Evolutionary conservation across 2,888 invertebrate genomes (phyloP), one percentile per base, ranked within the genome.

Genomic region (Drosophila mimetica): DNA sequence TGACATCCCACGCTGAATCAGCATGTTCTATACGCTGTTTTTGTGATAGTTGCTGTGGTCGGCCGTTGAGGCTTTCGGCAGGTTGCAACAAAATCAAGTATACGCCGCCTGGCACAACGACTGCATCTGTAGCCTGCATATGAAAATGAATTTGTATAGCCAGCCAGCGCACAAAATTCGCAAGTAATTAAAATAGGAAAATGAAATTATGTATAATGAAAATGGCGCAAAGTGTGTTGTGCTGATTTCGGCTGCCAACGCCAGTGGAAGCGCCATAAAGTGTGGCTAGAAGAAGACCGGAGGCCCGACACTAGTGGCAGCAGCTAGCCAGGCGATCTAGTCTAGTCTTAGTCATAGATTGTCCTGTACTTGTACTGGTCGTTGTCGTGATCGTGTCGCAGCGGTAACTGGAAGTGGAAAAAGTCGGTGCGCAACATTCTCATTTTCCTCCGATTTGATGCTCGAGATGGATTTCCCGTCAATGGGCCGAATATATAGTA

Each of bases 161-260:
- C 37, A 46, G 25, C 63, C 77, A 67, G 70, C 72, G 30, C 60
- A 59, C 61, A 37, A 73, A 79, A 75, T 83, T 73, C 76, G 73
- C 83, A 76, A 83, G 79, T 82, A 82, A 82, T 82, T 82, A 82
- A 82, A 82, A 70, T 78, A 73, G 78, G 76, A 61, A 82, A 79
- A 60, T 64, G 39, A 65, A 76, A 60, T 57, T 60, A 46, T 66
- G 66, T 66, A 54, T 72, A 58, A 65, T 72, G 28, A 60, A 72
- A 66, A 66, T 66, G 53, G 66, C 69, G 71, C 65, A 72, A 53
- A 72, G 50, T 71, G 39, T 70, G 54, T 22, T 75, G 65, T 63
- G 57, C 46, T 71, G 58, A 44, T 74, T 64, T 64, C 44, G 22
- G 63, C 51, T 64, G 63, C 63, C 60, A 61, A 61, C 60, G 36